Percentiles rank a stretch among this genome's conserved stretches.
Evolutionary conservation across 1,140 invertebrate species (phyloP).

Genomic region (Propsilocerus akamusi): DNA sequence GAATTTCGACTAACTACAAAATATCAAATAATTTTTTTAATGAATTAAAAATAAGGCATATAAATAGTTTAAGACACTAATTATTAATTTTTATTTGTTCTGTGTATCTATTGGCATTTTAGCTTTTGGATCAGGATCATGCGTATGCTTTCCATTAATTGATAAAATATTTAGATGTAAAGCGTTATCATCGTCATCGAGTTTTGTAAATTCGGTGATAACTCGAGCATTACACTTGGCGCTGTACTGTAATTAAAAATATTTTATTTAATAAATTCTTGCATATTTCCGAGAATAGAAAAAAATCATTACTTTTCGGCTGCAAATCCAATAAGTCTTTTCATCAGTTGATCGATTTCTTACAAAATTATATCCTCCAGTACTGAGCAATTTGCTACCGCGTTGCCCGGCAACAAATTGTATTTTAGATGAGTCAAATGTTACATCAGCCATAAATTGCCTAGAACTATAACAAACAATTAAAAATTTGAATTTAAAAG

Average conservation of each 20-base stretch:
- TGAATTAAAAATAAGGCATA: no score
- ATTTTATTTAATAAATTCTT: no score
- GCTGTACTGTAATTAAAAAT: conserved; percentile 15
- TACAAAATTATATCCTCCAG: conserved; percentile 18
- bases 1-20: no score
- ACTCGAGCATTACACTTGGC: conserved; percentile 22
- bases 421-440: conserved; percentile 9
- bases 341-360: conserved; percentile 17
- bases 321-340: conserved; percentile 23
- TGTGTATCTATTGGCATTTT: background rate
- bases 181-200: background rate
- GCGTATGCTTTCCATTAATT: background rate
- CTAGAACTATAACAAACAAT: no score
- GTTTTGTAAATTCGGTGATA: conserved; percentile 15
- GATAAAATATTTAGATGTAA: background rate
- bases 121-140: background rate
- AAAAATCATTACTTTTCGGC: conserved; percentile 16
- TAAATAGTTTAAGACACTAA: no score
- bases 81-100: no score
- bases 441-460: background rate
- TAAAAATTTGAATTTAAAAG: no score
- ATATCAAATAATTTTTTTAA: no score
- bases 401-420: conserved; percentile 18
- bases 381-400: conserved; percentile 17
- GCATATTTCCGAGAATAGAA: background rate